Conservation (phyloP, 92 coral and sea anemone species). For the Palythoa grandis region DNA sequence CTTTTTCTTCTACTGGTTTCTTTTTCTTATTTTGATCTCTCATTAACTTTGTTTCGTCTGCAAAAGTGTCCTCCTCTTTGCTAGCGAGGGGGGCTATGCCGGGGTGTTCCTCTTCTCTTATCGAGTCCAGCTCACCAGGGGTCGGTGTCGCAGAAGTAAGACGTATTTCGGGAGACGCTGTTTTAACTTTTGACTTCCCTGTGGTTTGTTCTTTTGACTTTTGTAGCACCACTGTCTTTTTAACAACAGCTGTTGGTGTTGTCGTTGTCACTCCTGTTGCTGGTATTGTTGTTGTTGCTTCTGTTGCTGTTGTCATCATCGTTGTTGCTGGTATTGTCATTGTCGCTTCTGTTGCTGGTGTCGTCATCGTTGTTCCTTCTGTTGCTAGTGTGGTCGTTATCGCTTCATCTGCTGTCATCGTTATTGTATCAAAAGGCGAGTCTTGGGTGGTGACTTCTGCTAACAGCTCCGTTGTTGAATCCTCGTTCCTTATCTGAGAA, state of each 20-base stretch:
- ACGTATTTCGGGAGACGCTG: conserved; percentile 33
- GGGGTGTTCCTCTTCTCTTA: conserved; percentile 30
- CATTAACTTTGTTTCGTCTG: conserved; percentile 11
- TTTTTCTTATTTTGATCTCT: conserved; percentile 7
- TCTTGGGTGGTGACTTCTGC: too few species aligned
- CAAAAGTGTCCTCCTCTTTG: conserved; percentile 35
- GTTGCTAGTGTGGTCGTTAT: too few species aligned
- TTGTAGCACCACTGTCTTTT: conserved; percentile 35
- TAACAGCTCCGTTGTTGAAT: background rate
- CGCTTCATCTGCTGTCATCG: too few species aligned
- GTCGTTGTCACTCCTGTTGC: background rate
- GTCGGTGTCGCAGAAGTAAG: conserved; percentile 38
- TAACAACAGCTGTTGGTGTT: conserved; percentile 24
- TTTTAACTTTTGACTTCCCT: conserved; percentile 28
- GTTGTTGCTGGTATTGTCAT: background rate
- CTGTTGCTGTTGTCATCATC: background rate
- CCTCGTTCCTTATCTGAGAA: background rate
- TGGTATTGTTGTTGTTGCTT: background rate
- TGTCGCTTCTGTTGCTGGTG: background rate
- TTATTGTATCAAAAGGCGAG: too few species aligned
- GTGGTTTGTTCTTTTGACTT: conserved; percentile 18
- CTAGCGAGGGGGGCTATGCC: conserved; percentile 37
- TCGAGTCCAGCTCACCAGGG: conserved; percentile 14
- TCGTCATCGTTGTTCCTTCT: too few species aligned
- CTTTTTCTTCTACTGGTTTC: background rate